Base-by-base conservation (phyloP, 2,113 vertebrate species). In the Megaleporinus macrocephalus region DNA sequence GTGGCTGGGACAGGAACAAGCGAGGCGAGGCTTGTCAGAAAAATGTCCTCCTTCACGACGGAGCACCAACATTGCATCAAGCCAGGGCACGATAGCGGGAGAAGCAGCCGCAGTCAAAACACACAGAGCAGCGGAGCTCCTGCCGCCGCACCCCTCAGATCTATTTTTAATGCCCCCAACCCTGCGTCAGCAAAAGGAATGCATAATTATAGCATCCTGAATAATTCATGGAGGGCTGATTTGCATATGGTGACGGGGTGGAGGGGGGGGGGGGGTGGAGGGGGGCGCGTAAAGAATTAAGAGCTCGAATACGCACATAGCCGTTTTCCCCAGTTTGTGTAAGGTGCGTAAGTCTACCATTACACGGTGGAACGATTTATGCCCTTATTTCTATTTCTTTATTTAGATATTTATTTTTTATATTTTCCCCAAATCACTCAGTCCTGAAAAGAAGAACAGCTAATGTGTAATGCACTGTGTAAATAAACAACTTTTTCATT, bases 121-220 rank as follows among this genome's bases (percentile, higher is more conserved):
- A 61, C 57, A 82, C 74, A 78, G 70, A 70, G 76, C 75, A 70
- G 33, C 72, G 68, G 59, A 81, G 76, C 75, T 49, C 59, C 71
- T 57, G 49, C 80, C 44, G 55, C 73, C 66, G 49, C 51, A 53
- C 41, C 24, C 22, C 84, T 86, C 81, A 77, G 81, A 86, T 86
- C 84, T 83, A 80, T 83, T 83, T 80, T 86, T 86, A 86, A 86
- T 83, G 81, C 33, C 73, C 36, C 81, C 41, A 80, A 73, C 66
- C 61, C 76, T 57, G 73, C 24, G 73, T 86, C 84, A 86, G 84
- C 84, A 80, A 83, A 80, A 83, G 73, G 66, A 80, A 86, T 76
- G 77, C 77, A 76, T 83, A 75, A 77, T 86, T 86, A 77, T 80
- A 83, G 77, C 68, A 14, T 53, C 16, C 26, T 86, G 73, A 66